These are phyloP conservation scores for Tursiops truncatus DNA, from an alignment of 2,113 vertebrate genomes.

Conservation along the genomic window DNA sequence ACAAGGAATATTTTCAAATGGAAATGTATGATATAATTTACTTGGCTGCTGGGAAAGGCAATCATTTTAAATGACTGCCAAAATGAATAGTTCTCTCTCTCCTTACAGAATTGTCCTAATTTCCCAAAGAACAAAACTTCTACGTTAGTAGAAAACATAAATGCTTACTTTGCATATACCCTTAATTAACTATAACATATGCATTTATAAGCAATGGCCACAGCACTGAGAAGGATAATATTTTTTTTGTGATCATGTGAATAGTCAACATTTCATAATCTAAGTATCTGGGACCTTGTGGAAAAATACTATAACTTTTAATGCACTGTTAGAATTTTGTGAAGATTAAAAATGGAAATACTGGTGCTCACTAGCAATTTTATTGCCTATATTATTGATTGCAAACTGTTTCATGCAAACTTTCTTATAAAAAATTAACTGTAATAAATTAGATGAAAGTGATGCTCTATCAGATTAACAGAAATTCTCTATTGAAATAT, in stretches of 20 bases:
- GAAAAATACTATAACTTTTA: neutral
- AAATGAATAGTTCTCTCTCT: neutral
- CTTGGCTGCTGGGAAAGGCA: conserved; percentile 2
- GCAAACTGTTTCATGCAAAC: neutral
- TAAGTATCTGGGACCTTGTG: neutral
- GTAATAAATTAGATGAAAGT: neutral
- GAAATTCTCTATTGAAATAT: neutral
- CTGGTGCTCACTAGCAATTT: neutral
- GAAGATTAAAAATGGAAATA: neutral
- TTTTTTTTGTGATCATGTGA: conserved; percentile 52
- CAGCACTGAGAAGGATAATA: neutral
- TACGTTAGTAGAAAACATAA: conserved; percentile 45
- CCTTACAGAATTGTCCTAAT: neutral
- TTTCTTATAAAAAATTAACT: neutral
- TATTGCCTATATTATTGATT: neutral
- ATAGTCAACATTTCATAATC: conserved; percentile 14
- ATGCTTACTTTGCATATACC: conserved; percentile 46
- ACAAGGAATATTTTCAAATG: conserved; percentile 11
- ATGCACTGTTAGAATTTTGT: neutral
- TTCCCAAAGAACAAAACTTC: conserved; percentile 53
- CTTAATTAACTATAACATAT: conserved; percentile 53
- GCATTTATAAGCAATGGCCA: conserved; percentile 18
- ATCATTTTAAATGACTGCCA: neutral
- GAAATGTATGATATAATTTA: neutral
- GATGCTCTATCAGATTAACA: neutral